Evolutionary conservation across 2,888 invertebrate species (phyloP).

Genomic region (Crepidodera aurea): DNA sequence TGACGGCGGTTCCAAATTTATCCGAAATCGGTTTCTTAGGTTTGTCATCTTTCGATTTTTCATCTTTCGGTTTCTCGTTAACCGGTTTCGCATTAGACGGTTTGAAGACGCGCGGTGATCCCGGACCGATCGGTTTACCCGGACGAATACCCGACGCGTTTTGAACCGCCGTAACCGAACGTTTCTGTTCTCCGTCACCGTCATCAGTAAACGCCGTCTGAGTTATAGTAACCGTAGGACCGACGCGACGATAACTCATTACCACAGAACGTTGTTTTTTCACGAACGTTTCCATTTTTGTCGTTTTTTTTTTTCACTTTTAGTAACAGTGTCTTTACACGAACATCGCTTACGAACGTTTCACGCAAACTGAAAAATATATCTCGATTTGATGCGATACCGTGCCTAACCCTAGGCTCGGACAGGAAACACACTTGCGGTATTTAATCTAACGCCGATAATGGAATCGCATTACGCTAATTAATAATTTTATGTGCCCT

Average conservation of each 20-base stretch:
- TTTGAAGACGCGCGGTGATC: background rate
- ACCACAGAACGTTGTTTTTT: background rate
- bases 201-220: constrained; percentile 21
- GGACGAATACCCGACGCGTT: background rate
- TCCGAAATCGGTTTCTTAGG: background rate
- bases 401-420: constrained; percentile 21
- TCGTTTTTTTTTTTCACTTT: background rate
- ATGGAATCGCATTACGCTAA: constrained; percentile 31
- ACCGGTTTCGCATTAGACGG: background rate
- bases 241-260: constrained; percentile 8
- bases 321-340: constrained; percentile 2
- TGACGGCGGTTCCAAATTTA: background rate
- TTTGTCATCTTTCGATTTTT: background rate
- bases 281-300: background rate
- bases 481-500: constrained; percentile 33
- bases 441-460: constrained; percentile 34
- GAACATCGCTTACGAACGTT: constrained; percentile 31
- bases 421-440: constrained; percentile 35
- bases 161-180: background rate
- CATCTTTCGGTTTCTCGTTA: background rate
- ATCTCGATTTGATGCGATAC: constrained; percentile 22
- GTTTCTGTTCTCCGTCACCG: constrained; percentile 11
- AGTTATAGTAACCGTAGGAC: background rate
- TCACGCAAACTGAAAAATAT: constrained; percentile 32
- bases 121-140: background rate